These are phyloP conservation scores for Festucalex cinctus DNA, from an alignment of 2,113 vertebrate species.

Conservation along the genomic window DNA sequence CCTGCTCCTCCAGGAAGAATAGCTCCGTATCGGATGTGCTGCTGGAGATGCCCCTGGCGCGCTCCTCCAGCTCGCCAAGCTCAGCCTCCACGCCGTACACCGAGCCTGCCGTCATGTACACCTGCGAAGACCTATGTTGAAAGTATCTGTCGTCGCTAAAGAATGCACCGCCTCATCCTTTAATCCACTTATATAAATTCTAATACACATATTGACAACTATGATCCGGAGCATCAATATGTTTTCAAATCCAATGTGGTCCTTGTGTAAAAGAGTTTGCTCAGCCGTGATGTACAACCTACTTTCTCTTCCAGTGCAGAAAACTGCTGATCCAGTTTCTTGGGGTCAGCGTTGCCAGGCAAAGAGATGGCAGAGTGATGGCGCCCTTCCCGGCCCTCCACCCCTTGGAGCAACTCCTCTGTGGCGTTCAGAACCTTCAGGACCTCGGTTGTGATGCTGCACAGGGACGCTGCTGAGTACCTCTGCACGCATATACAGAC, in stretches of 20 bases:
- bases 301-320: conserved; percentile 93
- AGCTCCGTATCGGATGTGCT: conserved; percentile 81
- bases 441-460: conserved; percentile 94
- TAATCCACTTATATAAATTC: too few species aligned
- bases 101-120: conserved; percentile 86
- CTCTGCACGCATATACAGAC: conserved; percentile 69
- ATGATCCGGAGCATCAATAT: too few species aligned
- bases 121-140: conserved; percentile 63
- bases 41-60: conserved; percentile 81
- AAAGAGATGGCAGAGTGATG: conserved; percentile 47
- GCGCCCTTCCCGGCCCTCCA: conserved; percentile 48
- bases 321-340: conserved; percentile 85
- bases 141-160: background rate
- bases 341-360: conserved; percentile 72
- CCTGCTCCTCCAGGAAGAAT: conserved; percentile 88
- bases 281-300: conserved; percentile 13
- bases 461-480: conserved; percentile 89
- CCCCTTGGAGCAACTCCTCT: conserved; percentile 86
- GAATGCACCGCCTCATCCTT: too few species aligned
- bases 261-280: background rate
- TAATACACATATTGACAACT: too few species aligned
- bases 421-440: conserved; percentile 94
- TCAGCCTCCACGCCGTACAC: conserved; percentile 89
- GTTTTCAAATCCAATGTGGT: too few species aligned
- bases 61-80: conserved; percentile 82